Evolutionary conservation across 2,888 invertebrate species (phyloP).

Genomic region (Eremobia ochroleuca): DNA sequence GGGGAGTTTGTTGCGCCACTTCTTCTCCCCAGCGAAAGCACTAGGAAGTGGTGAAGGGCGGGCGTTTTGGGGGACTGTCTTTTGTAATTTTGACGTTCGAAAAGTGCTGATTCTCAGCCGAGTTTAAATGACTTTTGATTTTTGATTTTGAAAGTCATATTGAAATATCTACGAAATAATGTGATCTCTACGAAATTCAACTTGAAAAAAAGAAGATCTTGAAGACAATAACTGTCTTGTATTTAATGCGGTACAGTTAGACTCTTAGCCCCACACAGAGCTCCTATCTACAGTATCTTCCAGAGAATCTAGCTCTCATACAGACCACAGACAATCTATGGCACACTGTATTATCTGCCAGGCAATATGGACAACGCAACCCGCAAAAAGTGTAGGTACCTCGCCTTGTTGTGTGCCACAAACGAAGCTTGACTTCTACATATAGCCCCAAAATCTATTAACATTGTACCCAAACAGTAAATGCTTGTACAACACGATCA

Average conservation of each 20-base stretch:
- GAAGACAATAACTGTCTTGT: background rate
- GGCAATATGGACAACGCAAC: background rate
- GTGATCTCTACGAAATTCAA: background rate
- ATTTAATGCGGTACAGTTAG: too few relatives aligned
- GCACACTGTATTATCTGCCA: background rate
- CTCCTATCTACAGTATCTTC: background rate
- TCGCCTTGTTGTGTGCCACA: background rate
- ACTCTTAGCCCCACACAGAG: too few relatives aligned
- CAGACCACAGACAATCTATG: background rate
- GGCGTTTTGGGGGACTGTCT: too few relatives aligned
- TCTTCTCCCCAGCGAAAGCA: too few relatives aligned
- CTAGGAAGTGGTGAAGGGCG: too few relatives aligned
- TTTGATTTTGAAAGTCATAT: background rate
- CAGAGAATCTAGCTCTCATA: background rate
- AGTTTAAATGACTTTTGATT: too few relatives aligned
- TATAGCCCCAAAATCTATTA: background rate
- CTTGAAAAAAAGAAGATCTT: too few relatives aligned
- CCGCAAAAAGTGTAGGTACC: background rate
- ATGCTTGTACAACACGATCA: conserved; percentile 25
- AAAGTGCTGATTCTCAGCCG: too few relatives aligned
- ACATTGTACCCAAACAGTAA: conserved; percentile 7
- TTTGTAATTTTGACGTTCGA: too few relatives aligned
- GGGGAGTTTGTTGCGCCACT: too few relatives aligned
- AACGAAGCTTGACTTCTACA: background rate
- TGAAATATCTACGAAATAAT: background rate